Evolutionary conservation across 2,888 invertebrate species (phyloP).

Genomic region (Strigamia crassipes): DNA sequence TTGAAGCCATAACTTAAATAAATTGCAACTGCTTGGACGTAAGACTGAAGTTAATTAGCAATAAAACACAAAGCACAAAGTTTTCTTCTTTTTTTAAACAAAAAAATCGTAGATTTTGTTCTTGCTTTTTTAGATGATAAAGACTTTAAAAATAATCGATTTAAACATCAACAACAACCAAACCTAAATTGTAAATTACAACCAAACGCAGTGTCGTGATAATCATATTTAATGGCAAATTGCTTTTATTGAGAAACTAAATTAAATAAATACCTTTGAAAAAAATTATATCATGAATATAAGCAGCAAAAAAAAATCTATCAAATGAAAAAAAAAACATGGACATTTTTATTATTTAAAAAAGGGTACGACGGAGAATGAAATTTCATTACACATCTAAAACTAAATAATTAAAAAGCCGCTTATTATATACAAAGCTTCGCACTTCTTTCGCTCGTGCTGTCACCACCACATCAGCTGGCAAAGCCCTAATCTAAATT

Average conservation of each 20-base stretch:
- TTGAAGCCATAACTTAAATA: neutral
- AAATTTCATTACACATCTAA: slow-evolving; percentile 13
- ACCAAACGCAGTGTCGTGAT: no score
- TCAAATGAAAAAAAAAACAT: neutral
- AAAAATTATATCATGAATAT: no score
- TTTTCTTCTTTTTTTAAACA: neutral
- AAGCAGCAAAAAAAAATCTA: neutral
- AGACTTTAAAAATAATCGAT: no score
- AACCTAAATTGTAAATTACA: no score
- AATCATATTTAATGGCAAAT: no score
- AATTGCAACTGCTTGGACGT: neutral
- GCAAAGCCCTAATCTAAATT: slow-evolving; percentile 30
- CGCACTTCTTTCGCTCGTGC: slow-evolving; percentile 22
- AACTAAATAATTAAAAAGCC: slow-evolving; percentile 23
- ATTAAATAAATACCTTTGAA: no score
- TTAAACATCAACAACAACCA: no score
- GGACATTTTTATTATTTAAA: neutral
- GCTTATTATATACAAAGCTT: slow-evolving; percentile 19
- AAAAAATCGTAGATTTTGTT: neutral
- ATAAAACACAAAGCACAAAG: neutral
- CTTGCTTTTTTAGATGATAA: no score
- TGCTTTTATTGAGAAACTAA: no score
- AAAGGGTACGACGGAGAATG: neutral
- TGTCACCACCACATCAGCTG: slow-evolving; percentile 30
- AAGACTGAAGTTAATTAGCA: neutral